Evolutionary conservation across 1,140 invertebrate genomes (phyloP).

Genomic region (Trypoxylus dichotomus): DNA sequence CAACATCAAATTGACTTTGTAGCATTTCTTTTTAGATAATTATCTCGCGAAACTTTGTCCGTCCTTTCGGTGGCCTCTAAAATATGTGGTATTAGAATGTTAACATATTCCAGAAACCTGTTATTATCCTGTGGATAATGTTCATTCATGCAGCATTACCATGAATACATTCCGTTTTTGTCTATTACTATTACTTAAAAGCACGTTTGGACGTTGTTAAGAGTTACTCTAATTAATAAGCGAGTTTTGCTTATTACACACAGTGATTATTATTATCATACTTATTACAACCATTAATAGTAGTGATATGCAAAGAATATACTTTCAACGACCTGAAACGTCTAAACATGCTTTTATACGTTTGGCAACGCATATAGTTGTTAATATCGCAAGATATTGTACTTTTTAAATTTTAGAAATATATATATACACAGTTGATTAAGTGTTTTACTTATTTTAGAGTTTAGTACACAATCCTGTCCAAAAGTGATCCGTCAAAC

Average conservation of each 20-base stretch:
- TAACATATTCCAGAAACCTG: conserved; percentile 3
- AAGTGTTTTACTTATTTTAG: background rate
- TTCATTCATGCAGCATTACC: background rate
- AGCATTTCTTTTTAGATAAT: background rate
- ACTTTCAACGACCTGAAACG: no score
- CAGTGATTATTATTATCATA: no score
- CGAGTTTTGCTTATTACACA: no score
- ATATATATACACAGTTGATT: conserved; percentile 41
- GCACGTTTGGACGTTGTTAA: no score
- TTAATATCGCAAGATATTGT: conserved; percentile 33
- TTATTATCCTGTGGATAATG: background rate
- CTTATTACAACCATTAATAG: no score
- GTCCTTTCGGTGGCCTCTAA: conserved; percentile 31
- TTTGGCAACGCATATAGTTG: conserved; percentile 13
- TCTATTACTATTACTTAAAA: conserved; percentile 1
- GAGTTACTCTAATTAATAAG: no score
- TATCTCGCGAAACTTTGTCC: conserved; percentile 26
- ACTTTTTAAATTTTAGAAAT: conserved; percentile 48
- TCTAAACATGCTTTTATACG: background rate
- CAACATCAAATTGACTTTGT: background rate
- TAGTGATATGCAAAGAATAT: no score
- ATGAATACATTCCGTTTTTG: conserved; percentile 8
- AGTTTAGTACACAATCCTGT: no score
- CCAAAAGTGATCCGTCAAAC: no score
- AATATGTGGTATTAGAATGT: conserved; percentile 11